Base-by-base conservation (phyloP, 2,113 vertebrate genomes). In the Ptyas mucosa region DNA sequence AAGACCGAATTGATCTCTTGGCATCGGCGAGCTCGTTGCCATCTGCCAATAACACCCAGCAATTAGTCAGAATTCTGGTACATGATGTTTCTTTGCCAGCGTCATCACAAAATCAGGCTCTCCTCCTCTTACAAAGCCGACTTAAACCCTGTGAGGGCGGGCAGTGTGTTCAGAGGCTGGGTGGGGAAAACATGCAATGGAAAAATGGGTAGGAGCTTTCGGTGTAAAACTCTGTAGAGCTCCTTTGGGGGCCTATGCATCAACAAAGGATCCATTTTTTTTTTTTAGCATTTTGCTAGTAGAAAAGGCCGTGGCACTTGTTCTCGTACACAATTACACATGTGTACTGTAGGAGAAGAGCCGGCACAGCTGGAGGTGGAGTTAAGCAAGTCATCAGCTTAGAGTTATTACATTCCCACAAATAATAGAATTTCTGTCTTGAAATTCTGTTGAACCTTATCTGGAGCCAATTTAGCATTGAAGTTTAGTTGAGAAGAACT, bases 1-100 rank as follows among this genome's bases (percentile, higher is more conserved):
- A 86, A 93, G 93, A 26, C 91, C 95, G 95, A 96, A 97, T 96
- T 96, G 97, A 97, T 97, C 97, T 96, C 89, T 91, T 96, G 96
- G 97, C 96, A 95, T 90, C 90, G 0, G n/a, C 0, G 0, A 18
- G 53, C 11, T 1, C n/a, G 94, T 89, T 8, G 94, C 88, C 94
- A 95, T 94, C 95, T 97, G 95, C 95, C 95, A 95, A 95, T 95
- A 96, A 96, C 95, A 97, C 94, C 94, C 94, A 95, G 95, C 94
- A 94, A 96, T 96, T 95, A 95, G 94, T 96, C 95, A 97, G 96
- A 87, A 93, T 95, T 0, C 0, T 93, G 94, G 94, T 95, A 94
- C 8, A 9, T 20, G 21, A 88, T 93, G 96, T 96, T 95, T 97
- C 94, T 93, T 90, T 95, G 94, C 6, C 0, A 85, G 88, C 87